Percentiles rank a stretch among this genome's conserved stretches.
Conservation (phyloP, 2,797 vertebrate genomes). For the Scomberomorus guttatus region DNA sequence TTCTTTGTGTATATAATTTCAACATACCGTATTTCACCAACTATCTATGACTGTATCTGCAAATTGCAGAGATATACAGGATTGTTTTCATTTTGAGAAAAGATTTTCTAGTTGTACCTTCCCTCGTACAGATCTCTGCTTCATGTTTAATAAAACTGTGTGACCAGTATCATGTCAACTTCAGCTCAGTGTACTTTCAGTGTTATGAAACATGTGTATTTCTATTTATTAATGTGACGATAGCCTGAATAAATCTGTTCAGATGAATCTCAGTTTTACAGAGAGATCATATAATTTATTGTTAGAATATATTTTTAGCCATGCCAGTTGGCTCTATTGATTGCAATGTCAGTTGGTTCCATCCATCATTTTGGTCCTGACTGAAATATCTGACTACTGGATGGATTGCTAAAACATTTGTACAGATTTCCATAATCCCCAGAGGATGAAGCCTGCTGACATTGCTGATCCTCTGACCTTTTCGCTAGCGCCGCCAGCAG, state of each 20-base stretch:
- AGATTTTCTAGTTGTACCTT: slow-evolving; percentile 30
- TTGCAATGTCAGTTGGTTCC: too few relatives aligned
- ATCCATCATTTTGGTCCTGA: too few relatives aligned
- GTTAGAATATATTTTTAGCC: background rate
- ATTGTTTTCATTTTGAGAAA: slow-evolving; percentile 66
- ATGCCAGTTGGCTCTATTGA: too few relatives aligned
- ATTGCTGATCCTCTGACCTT: too few relatives aligned
- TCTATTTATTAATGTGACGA: slow-evolving; percentile 91
- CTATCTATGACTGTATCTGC: slow-evolving; percentile 84
- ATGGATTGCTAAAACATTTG: too few relatives aligned
- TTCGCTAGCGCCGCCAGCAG: too few relatives aligned
- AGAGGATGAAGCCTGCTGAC: too few relatives aligned
- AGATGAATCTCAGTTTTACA: slow-evolving; percentile 42
- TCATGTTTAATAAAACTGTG: slow-evolving; percentile 73
- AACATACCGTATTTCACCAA: slow-evolving; percentile 66
- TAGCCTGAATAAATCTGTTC: slow-evolving; percentile 89
- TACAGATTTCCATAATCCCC: too few relatives aligned
- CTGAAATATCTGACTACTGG: too few relatives aligned
- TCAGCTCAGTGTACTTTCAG: slow-evolving; percentile 66
- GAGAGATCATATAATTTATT: slow-evolving; percentile 21
- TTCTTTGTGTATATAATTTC: slow-evolving; percentile 79
- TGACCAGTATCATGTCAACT: slow-evolving; percentile 62
- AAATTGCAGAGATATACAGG: slow-evolving; percentile 84
- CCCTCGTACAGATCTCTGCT: slow-evolving; percentile 39
- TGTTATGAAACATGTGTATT: slow-evolving; percentile 77